phyloP scores from a whole-genome alignment of 2,888 invertebrate genomes.

The Podotricha telesiphe region DNA sequence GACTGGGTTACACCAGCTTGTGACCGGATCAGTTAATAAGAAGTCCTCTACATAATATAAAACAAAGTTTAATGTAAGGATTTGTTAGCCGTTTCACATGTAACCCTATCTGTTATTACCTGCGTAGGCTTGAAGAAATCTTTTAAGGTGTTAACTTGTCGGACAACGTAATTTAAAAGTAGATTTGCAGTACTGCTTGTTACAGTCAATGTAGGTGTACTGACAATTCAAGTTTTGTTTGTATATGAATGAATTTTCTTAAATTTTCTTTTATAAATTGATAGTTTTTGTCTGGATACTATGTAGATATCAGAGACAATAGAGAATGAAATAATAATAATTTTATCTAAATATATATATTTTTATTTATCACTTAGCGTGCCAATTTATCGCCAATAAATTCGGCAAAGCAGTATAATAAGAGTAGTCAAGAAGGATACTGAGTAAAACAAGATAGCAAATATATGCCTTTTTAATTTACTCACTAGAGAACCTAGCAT shows the following conservation, averaged over 20 bases:
- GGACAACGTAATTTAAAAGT: constrained; percentile 43
- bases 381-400: neutral
- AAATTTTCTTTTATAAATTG: too few relatives aligned
- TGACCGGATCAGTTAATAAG: neutral
- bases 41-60: constrained; percentile 5
- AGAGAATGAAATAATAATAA: too few relatives aligned
- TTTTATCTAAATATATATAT: too few relatives aligned
- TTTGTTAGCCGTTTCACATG: constrained; percentile 30
- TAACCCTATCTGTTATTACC: constrained; percentile 39
- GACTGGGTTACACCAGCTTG: neutral
- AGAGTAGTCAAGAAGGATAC: neutral
- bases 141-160: constrained; percentile 43
- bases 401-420: neutral
- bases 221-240: constrained; percentile 25
- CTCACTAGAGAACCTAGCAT: too few relatives aligned
- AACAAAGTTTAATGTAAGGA: constrained; percentile 25
- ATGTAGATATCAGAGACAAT: too few relatives aligned
- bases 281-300: too few relatives aligned
- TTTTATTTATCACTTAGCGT: neutral
- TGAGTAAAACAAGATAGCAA: neutral
- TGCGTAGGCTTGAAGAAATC: constrained; percentile 41
- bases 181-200: constrained; percentile 39
- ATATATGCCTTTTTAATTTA: too few relatives aligned
- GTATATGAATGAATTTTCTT: neutral
- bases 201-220: constrained; percentile 23